A percentile compares a stretch with the other conserved stretches of the same genome.
Conservation (phyloP, 2,113 vertebrate genomes). For the Otus sunia region DNA sequence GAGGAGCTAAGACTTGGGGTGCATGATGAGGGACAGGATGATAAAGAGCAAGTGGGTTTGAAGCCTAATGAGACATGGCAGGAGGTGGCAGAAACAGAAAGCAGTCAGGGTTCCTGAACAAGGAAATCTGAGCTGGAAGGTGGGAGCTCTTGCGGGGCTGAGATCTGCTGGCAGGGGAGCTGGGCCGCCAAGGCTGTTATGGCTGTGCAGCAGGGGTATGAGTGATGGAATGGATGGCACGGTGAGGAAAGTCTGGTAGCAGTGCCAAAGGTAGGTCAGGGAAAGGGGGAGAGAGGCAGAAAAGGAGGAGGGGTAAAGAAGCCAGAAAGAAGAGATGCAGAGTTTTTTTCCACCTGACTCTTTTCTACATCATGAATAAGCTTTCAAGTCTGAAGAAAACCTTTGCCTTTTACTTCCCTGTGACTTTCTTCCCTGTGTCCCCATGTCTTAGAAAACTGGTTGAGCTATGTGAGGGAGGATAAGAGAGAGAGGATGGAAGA, state of each 20-base stretch:
- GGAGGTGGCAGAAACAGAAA: not conserved
- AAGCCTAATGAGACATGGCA: not conserved
- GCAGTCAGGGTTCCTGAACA: not conserved
- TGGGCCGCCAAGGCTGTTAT: rapidly evolving
- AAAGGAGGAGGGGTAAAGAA: not conserved
- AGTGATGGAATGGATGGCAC: not conserved
- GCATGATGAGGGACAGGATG: not conserved
- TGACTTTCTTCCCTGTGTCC: not conserved
- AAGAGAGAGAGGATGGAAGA: not conserved
- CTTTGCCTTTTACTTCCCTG: not conserved
- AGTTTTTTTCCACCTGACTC: not conserved
- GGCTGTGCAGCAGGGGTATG: not conserved
- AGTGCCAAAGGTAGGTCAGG: not conserved
- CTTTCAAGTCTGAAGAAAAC: not conserved
- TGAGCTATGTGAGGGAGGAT: slow-evolving; percentile 13
- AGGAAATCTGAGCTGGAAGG: not conserved
- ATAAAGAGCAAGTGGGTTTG: not conserved
- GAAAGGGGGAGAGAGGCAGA: not conserved
- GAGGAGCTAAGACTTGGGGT: not conserved
- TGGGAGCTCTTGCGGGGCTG: not conserved
- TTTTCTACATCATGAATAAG: not conserved
- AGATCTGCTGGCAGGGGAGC: not conserved
- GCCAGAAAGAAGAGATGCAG: not conserved
- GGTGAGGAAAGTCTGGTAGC: not conserved
- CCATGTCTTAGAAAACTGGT: not conserved